These are phyloP conservation scores for rat (Rattus norvegicus) DNA, from an alignment of 2,113 vertebrate genomes.

Conservation along the genomic window DNA sequence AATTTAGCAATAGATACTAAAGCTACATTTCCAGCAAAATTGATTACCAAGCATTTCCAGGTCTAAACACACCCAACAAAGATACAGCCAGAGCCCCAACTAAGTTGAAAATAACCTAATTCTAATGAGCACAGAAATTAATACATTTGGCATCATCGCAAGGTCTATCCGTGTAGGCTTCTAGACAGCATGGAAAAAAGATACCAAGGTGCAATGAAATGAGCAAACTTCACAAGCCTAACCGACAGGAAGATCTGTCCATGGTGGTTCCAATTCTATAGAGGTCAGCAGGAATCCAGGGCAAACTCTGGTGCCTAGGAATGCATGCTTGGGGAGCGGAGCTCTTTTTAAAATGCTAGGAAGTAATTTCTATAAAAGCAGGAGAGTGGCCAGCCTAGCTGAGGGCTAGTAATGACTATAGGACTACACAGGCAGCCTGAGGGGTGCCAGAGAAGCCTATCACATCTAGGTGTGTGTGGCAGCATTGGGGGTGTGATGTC, in stretches of 20 bases:
- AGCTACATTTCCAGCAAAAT: neutral
- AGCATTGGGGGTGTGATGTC: neutral
- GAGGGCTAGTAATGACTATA: neutral
- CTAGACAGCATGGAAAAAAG: neutral
- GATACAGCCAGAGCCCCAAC: neutral
- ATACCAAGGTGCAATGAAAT: neutral
- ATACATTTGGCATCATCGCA: neutral
- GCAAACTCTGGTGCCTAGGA: neutral
- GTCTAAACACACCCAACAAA: neutral
- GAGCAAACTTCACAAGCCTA: neutral
- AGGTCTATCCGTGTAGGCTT: neutral
- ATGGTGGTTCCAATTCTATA: neutral
- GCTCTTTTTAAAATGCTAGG: neutral
- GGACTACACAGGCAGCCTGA: accelerated
- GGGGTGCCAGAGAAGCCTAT: neutral
- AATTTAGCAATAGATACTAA: neutral
- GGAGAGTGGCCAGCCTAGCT: neutral
- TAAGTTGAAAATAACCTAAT: neutral
- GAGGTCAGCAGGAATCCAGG: neutral
- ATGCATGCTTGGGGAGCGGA: neutral
- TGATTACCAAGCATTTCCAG: neutral
- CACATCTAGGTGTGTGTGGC: neutral
- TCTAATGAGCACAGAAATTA: neutral
- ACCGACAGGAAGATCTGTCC: neutral
- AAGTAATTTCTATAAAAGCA: neutral